Base-by-base conservation (phyloP, 2,888 invertebrate genomes). In the Minunthozetes semirufus region DNA sequence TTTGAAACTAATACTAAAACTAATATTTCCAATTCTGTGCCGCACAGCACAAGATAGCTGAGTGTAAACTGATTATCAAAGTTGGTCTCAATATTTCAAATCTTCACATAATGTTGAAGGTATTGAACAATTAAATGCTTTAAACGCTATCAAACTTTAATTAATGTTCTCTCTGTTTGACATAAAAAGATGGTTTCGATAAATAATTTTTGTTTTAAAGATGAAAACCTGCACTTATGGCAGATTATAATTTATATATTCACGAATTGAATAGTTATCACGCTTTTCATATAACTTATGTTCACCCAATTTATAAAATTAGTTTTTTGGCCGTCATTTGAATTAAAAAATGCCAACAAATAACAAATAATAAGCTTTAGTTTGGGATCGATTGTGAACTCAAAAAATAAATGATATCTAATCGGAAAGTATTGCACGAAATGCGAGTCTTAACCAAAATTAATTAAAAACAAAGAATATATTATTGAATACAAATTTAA, bases 281-380 rank as follows among this genome's bases (percentile, higher is more conserved):
- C 68, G 68, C 38, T 68, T 68, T 68, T 63, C n/a, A 33, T 42
- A 38, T 42, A 17, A 33, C 38, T 68, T 13, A 68, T 68, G 46
- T 68, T 68, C 38, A 68, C 68, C 42, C 68, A 68, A 68, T 68
- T 68, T 68, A 42, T 46, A 68, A 38, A 22, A 42, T 42, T n/a
- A n/a, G n/a, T n/a, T 63, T 27, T 61, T 63, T 25, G 13, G 13
- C n/a, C n/a, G 9, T 27, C 33, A 33, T 29, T 33, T 29, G 8
- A 63, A 63, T 63, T 0, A 38, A 11, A 33, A 33, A 33, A 17
- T 11, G 17, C 15, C 4, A 27, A 17, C 17, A 17, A 63, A 63
- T 9, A 22, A 27, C 22, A 59, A 27, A 22, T 22, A 29, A 29
- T 13, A 22, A 17, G n/a, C 22, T 33, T 8, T 17, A 27, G 22